These are phyloP conservation scores for Cirrhinus mrigala DNA, from an alignment of 2,797 vertebrate species.

Conservation along the genomic window DNA sequence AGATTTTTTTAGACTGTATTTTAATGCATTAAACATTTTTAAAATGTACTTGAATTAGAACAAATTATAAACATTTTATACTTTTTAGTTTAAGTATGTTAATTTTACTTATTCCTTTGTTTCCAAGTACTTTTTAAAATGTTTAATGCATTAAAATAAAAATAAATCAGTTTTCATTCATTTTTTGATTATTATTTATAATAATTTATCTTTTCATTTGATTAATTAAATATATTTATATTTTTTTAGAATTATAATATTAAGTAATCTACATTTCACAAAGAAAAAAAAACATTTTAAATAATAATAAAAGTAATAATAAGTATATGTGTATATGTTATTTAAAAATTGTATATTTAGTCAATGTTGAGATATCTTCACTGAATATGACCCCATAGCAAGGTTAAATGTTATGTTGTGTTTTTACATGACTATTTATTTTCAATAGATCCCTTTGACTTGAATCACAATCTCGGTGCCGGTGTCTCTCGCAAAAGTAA, in stretches of 20 bases:
- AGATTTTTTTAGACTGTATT: neutral
- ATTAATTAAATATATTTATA: too few relatives aligned
- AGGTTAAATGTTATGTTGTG: neutral
- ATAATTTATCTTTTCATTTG: too few relatives aligned
- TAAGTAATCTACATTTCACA: too few relatives aligned
- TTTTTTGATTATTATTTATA: too few relatives aligned
- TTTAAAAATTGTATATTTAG: too few relatives aligned
- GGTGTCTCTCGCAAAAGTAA: conserved; percentile 99
- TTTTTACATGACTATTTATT: neutral
- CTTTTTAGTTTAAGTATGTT: neutral
- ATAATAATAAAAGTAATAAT: too few relatives aligned
- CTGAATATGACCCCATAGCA: neutral
- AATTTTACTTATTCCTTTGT: neutral
- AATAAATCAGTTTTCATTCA: neutral
- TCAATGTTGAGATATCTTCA: too few relatives aligned
- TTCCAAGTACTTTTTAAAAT: neutral
- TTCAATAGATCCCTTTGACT: conserved; percentile 93
- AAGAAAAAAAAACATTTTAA: too few relatives aligned
- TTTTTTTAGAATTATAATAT: too few relatives aligned
- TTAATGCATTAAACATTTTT: neutral
- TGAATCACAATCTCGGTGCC: conserved; percentile 98
- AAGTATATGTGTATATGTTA: too few relatives aligned
- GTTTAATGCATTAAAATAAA: neutral
- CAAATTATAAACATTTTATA: neutral
- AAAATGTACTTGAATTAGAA: neutral